These are phyloP conservation scores for Coreius guichenoti DNA, from an alignment of 2,797 vertebrate genomes.

Conservation along the genomic window DNA sequence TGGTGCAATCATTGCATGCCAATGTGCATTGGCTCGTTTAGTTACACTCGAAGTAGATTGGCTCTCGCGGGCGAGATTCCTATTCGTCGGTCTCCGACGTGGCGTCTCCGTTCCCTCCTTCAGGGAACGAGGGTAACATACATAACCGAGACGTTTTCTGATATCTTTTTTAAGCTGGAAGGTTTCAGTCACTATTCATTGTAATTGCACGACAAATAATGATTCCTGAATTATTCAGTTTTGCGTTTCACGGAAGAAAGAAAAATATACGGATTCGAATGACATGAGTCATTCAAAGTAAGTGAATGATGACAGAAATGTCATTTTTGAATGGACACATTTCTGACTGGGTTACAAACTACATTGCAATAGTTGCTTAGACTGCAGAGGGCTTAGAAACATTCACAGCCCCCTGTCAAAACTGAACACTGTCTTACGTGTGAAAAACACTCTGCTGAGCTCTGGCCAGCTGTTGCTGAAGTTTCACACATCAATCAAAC, in stretches of 20 bases:
- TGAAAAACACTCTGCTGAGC: conserved; percentile 1
- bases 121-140: too few relatives aligned
- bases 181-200: not conserved
- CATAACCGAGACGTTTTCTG: too few relatives aligned
- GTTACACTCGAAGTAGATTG: too few relatives aligned
- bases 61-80: too few relatives aligned
- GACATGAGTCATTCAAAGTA: not conserved
- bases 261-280: not conserved
- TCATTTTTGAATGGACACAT: not conserved
- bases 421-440: not conserved
- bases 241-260: not conserved
- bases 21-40: too few relatives aligned
- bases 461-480: not conserved
- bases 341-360: not conserved
- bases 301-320: not conserved
- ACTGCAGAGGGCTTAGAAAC: not conserved
- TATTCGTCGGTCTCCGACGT: too few relatives aligned
- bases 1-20: too few relatives aligned
- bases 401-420: not conserved
- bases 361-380: not conserved
- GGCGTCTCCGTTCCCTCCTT: too few relatives aligned
- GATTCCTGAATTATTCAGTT: not conserved
- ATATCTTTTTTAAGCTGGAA: not conserved
- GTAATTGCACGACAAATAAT: not conserved
- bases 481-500: not conserved